These are phyloP conservation scores for Thinocorus orbignyianus DNA, from an alignment of 2,113 vertebrate species.

Conservation along the genomic window DNA sequence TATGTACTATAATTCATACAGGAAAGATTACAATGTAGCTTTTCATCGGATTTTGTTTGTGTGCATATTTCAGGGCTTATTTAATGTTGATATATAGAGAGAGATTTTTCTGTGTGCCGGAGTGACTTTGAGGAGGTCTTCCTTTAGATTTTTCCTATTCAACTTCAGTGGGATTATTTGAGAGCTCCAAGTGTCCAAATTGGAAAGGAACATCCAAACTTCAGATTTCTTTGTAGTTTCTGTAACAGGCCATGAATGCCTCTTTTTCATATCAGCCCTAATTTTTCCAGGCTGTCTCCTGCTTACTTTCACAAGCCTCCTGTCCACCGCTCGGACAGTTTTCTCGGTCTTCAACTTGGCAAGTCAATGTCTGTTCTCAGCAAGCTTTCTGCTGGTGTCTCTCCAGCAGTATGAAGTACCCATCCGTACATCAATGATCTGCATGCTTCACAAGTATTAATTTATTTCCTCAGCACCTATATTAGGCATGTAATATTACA, in stretches of 20 bases:
- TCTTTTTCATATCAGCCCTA: background rate
- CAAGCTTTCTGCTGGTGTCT: background rate
- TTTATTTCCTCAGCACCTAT: conserved; percentile 4
- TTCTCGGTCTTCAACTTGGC: background rate
- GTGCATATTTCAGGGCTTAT: background rate
- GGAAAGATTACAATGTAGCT: background rate
- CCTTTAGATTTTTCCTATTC: background rate
- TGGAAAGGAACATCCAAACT: background rate
- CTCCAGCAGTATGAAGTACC: background rate
- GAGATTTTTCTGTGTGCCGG: background rate
- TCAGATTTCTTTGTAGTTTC: background rate
- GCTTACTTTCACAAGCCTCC: background rate
- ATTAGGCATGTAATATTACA: conserved; percentile 23
- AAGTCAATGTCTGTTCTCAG: background rate
- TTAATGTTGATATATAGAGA: background rate
- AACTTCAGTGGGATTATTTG: background rate
- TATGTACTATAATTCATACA: background rate
- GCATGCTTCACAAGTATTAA: background rate
- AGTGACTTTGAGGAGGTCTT: background rate
- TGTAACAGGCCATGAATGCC: background rate
- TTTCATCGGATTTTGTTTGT: conserved; percentile 7
- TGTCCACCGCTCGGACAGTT: background rate
- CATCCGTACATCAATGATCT: background rate
- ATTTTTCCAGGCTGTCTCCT: background rate
- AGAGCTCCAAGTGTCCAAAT: background rate